Evolutionary conservation across 2,888 invertebrate genomes (phyloP).

Genomic region (Melinaea menophilus): DNA sequence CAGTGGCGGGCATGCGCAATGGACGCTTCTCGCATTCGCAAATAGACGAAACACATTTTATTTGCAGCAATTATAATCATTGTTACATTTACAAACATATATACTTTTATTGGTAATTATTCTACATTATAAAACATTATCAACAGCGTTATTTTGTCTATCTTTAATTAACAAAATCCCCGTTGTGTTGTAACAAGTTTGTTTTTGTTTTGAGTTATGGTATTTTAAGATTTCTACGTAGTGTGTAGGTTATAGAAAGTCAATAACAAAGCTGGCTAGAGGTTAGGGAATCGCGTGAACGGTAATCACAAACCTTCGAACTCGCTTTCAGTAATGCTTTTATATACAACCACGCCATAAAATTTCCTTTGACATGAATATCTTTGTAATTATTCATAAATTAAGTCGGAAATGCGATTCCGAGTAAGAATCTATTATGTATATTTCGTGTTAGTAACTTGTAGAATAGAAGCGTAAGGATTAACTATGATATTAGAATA

Average conservation of each 20-base stretch:
- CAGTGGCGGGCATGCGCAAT: conserved; percentile 76
- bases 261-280: conserved; percentile 57
- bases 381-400: background rate
- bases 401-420: background rate
- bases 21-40: conserved; percentile 31
- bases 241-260: conserved; percentile 46
- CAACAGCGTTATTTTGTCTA: background rate
- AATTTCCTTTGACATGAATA: conserved; percentile 13
- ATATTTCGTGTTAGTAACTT: background rate
- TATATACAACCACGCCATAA: conserved; percentile 17
- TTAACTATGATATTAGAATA: too few species aligned
- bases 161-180: background rate
- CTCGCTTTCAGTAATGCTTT: conserved; percentile 34
- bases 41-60: conserved; percentile 29
- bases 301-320: conserved; percentile 50
- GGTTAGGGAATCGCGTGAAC: conserved; percentile 66
- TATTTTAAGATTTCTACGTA: conserved; percentile 4
- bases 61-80: conserved; percentile 31
- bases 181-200: background rate
- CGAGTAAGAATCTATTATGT: background rate
- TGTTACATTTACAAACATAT: conserved; percentile 25
- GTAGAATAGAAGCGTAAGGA: too few species aligned
- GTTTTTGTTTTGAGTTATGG: background rate
- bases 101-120: conserved; percentile 7
- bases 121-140: background rate